Base-by-base conservation (phyloP, 2,113 vertebrate genomes). In the Helogale parvula region DNA sequence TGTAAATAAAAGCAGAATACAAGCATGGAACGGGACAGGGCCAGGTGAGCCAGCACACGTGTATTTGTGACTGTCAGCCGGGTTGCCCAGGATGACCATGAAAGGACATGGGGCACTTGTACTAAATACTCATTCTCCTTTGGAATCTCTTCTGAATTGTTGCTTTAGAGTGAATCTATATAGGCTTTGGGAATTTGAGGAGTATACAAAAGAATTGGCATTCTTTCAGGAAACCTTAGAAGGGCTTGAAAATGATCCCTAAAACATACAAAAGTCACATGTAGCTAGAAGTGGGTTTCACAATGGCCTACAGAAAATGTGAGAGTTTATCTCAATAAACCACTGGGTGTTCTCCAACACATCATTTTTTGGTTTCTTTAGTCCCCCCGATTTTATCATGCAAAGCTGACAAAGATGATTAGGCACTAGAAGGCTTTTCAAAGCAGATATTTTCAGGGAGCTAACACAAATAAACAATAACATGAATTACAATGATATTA, bases 161-260 rank as follows among this genome's bases (percentile, higher is more conserved):
- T 60, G n/a, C 9, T 77, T 85, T 57, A 38, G 35, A 71, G 14
- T 60, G 52, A 91, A 88, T 12, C 29, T 41, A 72, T 45, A 63
- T 8, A 86, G 15, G 4, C 14, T 80, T 84, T 68, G 25, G 57
- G 82, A 95, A 87, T 27, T 69, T 66, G 35, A 74, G 14, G 19
- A 45, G 16, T 74, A 92, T n/a, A 7, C 86, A 23, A 86, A 87
- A 96, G 81, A 1, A 7, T 57, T 80, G 50, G 25, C 14, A 63
- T 96, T 38, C 65, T 71, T 97, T 90, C 45, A 17, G 35, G 33
- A 57, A 95, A 77, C 82, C 31, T 77, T 85, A 52, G 13, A 93
- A 94, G 9, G 3, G 41, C 83, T 82, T 97, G 89, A 95, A 97
- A 92, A 89, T 33, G 7, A 66, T 93, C 2, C 0, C 29, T 69